These are phyloP conservation scores for Carollia perspicillata DNA, from an alignment of 2,113 vertebrate species.

Conservation along the genomic window DNA sequence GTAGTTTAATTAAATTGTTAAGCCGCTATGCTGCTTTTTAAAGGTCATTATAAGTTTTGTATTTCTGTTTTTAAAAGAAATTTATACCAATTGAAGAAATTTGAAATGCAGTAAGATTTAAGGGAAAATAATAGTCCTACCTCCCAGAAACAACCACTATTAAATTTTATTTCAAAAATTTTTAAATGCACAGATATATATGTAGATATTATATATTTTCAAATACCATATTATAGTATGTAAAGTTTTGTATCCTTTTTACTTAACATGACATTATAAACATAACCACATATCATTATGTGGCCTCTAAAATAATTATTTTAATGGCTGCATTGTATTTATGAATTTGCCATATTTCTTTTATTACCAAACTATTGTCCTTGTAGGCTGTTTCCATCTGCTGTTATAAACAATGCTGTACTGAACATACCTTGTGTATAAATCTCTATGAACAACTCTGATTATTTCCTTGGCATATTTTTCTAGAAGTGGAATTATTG, in stretches of 20 bases:
- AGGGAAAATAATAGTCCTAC: background rate
- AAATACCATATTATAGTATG: background rate
- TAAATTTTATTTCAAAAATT: conserved; percentile 38
- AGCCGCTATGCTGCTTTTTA: background rate
- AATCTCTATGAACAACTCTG: background rate
- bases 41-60: background rate
- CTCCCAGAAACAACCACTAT: background rate
- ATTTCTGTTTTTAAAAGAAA: background rate
- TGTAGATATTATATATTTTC: background rate
- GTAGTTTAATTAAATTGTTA: background rate
- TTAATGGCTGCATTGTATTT: background rate
- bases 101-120: conserved; percentile 16
- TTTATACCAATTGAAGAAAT: conserved; percentile 14
- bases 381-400: background rate
- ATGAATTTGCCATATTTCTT: background rate
- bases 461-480: background rate
- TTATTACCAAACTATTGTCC: background rate
- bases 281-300: background rate
- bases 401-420: background rate
- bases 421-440: background rate
- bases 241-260: conserved; percentile 36
- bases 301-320: background rate
- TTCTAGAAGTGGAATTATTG: conserved; percentile 19
- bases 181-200: background rate
- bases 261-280: background rate